These are phyloP conservation scores for Hypolimnas misippus DNA, from an alignment of 2,888 invertebrate genomes.

Conservation along the genomic window DNA sequence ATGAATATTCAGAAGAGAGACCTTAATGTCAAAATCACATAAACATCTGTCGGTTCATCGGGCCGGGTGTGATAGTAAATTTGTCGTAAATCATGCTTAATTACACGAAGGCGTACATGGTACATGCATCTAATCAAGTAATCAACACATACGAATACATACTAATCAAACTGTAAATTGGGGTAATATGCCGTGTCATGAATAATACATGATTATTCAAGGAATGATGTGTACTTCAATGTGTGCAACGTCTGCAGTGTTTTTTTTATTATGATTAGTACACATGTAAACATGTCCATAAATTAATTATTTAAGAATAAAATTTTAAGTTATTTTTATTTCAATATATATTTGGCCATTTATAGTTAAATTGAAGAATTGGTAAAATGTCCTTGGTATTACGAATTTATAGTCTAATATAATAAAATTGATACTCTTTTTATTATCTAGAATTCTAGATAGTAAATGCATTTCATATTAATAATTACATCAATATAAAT, in stretches of 20 bases:
- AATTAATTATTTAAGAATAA: no score
- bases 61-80: conserved; percentile 27
- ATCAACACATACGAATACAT: conserved; percentile 34
- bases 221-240: conserved; percentile 9
- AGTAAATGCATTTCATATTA: background rate
- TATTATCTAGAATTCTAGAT: background rate
- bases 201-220: conserved; percentile 31
- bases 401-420: no score
- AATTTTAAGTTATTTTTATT: no score
- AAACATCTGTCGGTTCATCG: conserved; percentile 10
- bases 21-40: background rate
- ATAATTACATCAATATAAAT: conserved; percentile 25
- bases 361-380: no score
- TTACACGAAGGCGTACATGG: conserved; percentile 20
- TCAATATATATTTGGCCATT: no score
- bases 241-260: background rate
- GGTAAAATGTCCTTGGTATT: no score
- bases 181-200: conserved; percentile 32
- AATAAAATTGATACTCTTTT: background rate
- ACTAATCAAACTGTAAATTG: conserved; percentile 35
- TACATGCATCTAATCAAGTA: conserved; percentile 34
- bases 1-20: background rate
- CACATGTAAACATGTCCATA: background rate
- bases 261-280: background rate
- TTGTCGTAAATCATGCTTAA: conserved; percentile 30